Base-by-base conservation (phyloP, 2,797 vertebrate genomes). In the Macrochelys suwanniensis region DNA sequence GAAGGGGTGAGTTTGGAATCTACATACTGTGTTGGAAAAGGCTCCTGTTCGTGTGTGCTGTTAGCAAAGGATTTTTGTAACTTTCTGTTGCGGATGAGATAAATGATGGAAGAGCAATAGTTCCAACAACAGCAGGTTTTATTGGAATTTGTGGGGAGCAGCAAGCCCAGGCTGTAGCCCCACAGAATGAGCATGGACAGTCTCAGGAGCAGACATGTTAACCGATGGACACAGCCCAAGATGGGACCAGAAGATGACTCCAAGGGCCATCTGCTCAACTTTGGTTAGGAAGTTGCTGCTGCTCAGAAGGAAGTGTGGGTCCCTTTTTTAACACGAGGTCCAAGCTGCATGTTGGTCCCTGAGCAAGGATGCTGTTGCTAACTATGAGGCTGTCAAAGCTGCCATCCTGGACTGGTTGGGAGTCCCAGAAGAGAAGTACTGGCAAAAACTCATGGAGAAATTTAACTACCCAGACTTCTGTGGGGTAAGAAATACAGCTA, bases 401-500 rank as follows among this genome's bases (percentile, higher is more conserved):
- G 26, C 7, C 5, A 77, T 77, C 26, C 97, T 97, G 95, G 97
- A 96, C 93, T 96, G 88, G 95, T 91, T 97, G 97, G 96, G 95
- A 97, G 97, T 94, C 96, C 94, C 92, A 96, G 90, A 96, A 96
- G 95, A 97, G 93, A 96, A 96, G 87, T 68, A 94, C 94, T 96
- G 95, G 94, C 95, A 96, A 96, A 97, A 93, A 90, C 95, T 98
- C 96, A 92, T 98, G 93, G 85, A 97, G 94, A 97, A 98, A 96
- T 98, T 96, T 97, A 97, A 98, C 95, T 97, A 98, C 97, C 91
- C 98, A 97, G 97, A 98, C 98, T 98, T 98, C 98, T 98, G 98
- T 85, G 98, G 98, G 95, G 95, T 97, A 98, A 98, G 97, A 97
- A 97, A 98, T 97, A 85, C 90, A 97, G 98, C 97, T 98, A 98